phyloP scores from a whole-genome alignment of 2,797 vertebrate genomes.

The Sternarchorhynchus goeldii region DNA sequence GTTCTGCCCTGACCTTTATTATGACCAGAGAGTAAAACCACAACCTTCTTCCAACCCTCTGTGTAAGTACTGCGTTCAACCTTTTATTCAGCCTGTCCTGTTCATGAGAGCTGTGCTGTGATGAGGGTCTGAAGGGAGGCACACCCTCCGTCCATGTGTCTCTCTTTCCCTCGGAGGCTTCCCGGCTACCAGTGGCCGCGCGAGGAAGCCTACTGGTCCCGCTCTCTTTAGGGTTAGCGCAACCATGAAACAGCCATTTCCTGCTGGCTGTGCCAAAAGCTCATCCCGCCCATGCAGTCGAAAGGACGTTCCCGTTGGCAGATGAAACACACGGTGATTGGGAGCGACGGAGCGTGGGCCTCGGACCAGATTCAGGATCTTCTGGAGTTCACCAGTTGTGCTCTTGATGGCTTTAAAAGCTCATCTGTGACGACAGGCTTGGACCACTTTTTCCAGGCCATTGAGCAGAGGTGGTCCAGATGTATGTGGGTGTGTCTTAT shows the following conservation, averaged over 20 bases:
- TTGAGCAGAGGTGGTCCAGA: constrained; percentile 52
- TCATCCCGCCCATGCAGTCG: constrained; percentile 10
- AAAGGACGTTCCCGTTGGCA: constrained; percentile 11
- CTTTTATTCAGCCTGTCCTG: too few species aligned
- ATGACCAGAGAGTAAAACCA: too few species aligned
- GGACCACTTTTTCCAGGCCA: constrained; percentile 49
- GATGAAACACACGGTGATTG: constrained; percentile 45
- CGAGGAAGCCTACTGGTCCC: constrained; percentile 28
- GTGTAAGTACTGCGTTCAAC: too few species aligned
- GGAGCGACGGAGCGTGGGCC: constrained; percentile 44
- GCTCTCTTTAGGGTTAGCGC: constrained; percentile 50
- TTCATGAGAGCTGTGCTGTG: background rate
- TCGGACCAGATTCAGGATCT: constrained; percentile 43
- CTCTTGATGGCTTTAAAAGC: constrained; percentile 56
- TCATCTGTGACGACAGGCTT: constrained; percentile 50
- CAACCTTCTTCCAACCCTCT: too few species aligned
- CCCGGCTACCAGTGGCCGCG: background rate
- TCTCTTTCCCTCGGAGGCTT: background rate
- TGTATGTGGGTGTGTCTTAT: constrained; percentile 40
- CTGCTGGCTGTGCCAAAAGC: constrained; percentile 50
- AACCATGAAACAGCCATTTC: constrained; percentile 54
- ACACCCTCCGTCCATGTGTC: background rate
- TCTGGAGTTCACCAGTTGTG: constrained; percentile 29
- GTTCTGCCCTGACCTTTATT: too few species aligned
- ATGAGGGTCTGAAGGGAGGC: background rate